phyloP scores from a whole-genome alignment of 2,797 vertebrate genomes.

The Mastacembelus armatus region DNA sequence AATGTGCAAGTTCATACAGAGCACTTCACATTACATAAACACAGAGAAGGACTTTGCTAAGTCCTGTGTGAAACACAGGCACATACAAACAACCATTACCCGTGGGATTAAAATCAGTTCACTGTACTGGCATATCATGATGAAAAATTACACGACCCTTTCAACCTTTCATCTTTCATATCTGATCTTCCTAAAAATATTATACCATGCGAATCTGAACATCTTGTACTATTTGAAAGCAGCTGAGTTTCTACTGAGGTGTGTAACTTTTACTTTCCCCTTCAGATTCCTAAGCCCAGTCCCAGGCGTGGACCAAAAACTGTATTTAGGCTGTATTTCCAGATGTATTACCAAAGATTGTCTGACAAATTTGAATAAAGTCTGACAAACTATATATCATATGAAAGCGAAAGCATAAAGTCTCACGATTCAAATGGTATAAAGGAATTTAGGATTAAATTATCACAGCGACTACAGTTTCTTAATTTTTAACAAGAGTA shows the following conservation, averaged over 20 bases:
- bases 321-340: no score
- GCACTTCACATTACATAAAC: conserved; percentile 56
- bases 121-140: conserved; percentile 4
- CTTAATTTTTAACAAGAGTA: no score
- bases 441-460: no score
- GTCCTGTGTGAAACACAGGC: conserved; percentile 48
- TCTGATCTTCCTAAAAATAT: conserved; percentile 17
- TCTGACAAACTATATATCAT: no score
- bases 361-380: no score
- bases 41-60: conserved; percentile 34
- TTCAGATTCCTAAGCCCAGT: no score
- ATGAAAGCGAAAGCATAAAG: no score
- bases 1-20: conserved; percentile 41
- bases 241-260: background rate
- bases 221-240: conserved; percentile 20
- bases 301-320: no score
- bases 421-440: no score
- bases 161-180: conserved; percentile 27
- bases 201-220: conserved; percentile 14
- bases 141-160: conserved; percentile 21
- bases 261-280: background rate
- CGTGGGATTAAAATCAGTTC: conserved; percentile 16
- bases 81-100: conserved; percentile 29
- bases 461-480: no score
- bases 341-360: no score